phyloP scores from a whole-genome alignment of 1,140 invertebrate genomes.

The Varroa destructor region DNA sequence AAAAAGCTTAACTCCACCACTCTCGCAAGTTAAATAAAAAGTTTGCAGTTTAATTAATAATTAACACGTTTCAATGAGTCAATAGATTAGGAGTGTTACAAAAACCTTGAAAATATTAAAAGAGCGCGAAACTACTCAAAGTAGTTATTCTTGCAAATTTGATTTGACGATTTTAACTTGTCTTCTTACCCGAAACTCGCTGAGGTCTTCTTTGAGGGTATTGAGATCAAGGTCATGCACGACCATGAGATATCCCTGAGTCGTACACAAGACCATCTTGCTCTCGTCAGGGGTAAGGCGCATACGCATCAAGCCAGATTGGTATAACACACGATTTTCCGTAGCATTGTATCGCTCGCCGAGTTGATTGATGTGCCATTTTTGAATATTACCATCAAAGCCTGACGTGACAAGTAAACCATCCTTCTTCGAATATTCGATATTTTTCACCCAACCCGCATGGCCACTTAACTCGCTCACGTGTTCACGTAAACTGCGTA shows the following conservation, averaged over 20 bases:
- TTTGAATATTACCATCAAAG: slow-evolving; percentile 81
- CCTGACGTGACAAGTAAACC: slow-evolving; percentile 74
- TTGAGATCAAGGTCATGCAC: slow-evolving; percentile 73
- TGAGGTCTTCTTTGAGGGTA: slow-evolving; percentile 61
- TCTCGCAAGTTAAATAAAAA: too few species aligned
- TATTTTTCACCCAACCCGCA: slow-evolving; percentile 91
- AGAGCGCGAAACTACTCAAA: too few species aligned
- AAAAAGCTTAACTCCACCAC: too few species aligned
- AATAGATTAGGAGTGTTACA: too few species aligned
- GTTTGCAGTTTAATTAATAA: too few species aligned
- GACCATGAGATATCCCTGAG: slow-evolving; percentile 71
- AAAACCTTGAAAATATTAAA: too few species aligned
- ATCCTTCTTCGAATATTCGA: slow-evolving; percentile 75
- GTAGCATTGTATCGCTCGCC: slow-evolving; percentile 43
- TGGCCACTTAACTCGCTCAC: slow-evolving; percentile 67
- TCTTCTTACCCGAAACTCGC: slow-evolving; percentile 60
- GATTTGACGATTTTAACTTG: too few species aligned
- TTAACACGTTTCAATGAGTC: not conserved
- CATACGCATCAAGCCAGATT: slow-evolving; percentile 72
- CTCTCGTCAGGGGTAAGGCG: slow-evolving; percentile 64
- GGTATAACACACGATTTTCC: slow-evolving; percentile 66
- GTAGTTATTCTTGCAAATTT: too few species aligned
- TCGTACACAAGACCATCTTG: slow-evolving; percentile 78
- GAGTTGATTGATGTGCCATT: slow-evolving; percentile 79
- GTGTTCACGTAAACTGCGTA: slow-evolving; percentile 55